phyloP scores from a whole-genome alignment of 92 coral and sea anemone species.

The Epizoanthus rinbou region DNA sequence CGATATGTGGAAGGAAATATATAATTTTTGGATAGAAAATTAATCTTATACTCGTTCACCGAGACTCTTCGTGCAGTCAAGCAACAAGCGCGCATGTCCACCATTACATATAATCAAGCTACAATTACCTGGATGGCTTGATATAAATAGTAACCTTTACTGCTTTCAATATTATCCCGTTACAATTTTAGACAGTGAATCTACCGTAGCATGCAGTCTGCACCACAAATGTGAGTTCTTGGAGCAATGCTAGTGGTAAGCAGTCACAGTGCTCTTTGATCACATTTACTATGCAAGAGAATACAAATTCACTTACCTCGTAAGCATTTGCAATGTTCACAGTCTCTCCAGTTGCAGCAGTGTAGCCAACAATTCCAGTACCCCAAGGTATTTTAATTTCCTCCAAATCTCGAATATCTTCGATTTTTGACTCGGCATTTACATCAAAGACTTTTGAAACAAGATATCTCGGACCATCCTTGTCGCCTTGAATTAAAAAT shows the following conservation, averaged over 20 bases:
- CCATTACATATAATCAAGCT: not conserved
- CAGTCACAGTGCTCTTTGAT: conserved; percentile 22
- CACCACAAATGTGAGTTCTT: conserved; percentile 12
- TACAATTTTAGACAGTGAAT: conserved; percentile 4
- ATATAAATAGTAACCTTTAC: not conserved
- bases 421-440: conserved; percentile 96
- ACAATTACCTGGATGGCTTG: not conserved
- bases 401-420: conserved; percentile 92
- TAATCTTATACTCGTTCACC: not conserved
- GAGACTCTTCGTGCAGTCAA: conserved; percentile 4
- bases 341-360: conserved; percentile 97
- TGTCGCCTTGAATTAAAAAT: conserved; percentile 95
- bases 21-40: not conserved
- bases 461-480: conserved; percentile 93
- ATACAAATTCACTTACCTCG: conserved; percentile 67
- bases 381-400: conserved; percentile 97
- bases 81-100: not conserved
- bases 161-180: not conserved
- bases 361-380: conserved; percentile 98
- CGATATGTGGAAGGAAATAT: conserved; percentile 28
- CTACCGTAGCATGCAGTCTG: not conserved
- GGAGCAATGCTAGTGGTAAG: not conserved
- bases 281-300: conserved; percentile 22
- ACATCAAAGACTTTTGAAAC: conserved; percentile 99
- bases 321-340: conserved; percentile 98